Evolutionary conservation across 2,888 invertebrate species (phyloP).

Genomic region (Syrista parreyssii): DNA sequence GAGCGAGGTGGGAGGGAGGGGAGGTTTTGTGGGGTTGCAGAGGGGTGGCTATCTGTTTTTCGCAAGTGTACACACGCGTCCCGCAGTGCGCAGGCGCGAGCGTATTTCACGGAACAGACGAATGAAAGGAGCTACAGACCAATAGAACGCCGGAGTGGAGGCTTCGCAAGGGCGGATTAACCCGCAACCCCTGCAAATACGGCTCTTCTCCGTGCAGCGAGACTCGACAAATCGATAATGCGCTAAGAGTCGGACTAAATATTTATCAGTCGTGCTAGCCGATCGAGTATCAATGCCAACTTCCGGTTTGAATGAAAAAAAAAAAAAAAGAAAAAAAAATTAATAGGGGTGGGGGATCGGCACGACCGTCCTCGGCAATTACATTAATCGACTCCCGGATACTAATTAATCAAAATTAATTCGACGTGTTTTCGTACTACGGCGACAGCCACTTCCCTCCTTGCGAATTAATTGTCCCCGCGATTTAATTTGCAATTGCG

Average conservation of each 20-base stretch:
- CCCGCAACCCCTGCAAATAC: background rate
- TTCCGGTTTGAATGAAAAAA: background rate
- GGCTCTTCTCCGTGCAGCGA: background rate
- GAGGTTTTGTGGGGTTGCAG: background rate
- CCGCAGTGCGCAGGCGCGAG: background rate
- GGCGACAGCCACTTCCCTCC: accelerated
- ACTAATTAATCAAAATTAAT: no score
- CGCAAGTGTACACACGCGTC: background rate
- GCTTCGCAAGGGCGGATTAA: slow-evolving; percentile 6
- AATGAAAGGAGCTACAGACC: background rate
- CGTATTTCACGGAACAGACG: background rate
- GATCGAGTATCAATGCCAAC: background rate
- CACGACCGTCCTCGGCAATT: no score
- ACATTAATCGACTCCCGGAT: no score
- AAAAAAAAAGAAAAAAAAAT: no score
- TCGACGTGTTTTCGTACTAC: no score
- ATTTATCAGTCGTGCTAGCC: background rate
- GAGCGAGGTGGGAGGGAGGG: no score
- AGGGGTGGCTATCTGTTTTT: background rate
- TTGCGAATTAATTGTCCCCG: no score
- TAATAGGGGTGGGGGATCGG: no score
- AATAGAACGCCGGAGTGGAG: background rate
- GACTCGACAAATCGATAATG: background rate
- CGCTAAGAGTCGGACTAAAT: background rate
- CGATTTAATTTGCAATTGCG: no score